Conservation (phyloP, 2,113 vertebrate genomes). For the Tympanuchus pallidicinctus region DNA sequence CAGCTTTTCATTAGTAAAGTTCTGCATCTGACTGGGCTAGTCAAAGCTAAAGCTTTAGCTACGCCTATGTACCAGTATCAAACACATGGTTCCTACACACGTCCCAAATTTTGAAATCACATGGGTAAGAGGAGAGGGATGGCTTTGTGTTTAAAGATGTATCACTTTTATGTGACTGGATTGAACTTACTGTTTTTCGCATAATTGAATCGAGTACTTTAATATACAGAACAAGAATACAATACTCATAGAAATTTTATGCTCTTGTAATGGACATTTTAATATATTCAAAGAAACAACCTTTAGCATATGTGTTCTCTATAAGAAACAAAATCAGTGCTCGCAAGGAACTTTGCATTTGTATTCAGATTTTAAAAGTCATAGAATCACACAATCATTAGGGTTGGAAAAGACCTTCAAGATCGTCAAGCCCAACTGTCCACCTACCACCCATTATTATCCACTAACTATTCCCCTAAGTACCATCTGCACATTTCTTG, state of each 20-base stretch:
- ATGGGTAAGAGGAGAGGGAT: not conserved
- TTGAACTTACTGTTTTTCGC: not conserved
- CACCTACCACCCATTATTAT: no score
- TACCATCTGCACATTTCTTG: no score
- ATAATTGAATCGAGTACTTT: not conserved
- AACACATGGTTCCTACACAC: not conserved
- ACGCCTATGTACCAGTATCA: not conserved
- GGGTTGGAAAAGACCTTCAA: no score
- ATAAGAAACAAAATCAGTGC: not conserved
- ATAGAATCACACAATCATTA: no score
- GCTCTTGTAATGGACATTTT: not conserved
- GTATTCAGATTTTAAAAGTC: not conserved
- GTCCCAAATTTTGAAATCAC: not conserved
- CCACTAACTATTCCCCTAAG: no score
- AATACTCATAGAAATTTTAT: not conserved
- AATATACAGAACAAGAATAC: not conserved
- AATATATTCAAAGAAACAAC: not conserved
- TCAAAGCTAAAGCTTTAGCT: not conserved
- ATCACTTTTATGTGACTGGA: not conserved
- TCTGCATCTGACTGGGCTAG: not conserved
- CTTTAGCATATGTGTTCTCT: not conserved
- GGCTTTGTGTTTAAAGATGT: not conserved
- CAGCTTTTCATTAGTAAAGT: not conserved
- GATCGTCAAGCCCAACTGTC: no score
- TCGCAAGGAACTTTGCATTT: not conserved